Evolutionary conservation across 2,797 vertebrate genomes (phyloP).

Genomic region (Phoebastria nigripes): DNA sequence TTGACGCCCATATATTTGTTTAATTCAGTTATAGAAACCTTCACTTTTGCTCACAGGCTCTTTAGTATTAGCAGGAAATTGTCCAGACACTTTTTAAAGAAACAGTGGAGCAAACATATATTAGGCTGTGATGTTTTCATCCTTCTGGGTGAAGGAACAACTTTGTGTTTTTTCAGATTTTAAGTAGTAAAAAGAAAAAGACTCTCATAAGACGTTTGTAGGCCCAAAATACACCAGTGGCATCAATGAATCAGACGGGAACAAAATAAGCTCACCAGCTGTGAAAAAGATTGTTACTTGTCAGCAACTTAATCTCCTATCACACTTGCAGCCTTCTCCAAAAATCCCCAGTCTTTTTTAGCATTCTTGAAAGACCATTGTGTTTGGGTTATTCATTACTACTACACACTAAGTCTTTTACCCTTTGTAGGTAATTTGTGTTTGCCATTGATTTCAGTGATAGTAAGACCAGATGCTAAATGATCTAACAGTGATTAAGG

Average conservation of each 20-base stretch:
- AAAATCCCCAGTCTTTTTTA: not conserved
- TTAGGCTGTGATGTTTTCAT: not conserved
- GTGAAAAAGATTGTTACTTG: conserved; percentile 5
- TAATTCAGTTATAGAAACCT: not conserved
- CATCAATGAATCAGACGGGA: not conserved
- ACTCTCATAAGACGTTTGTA: not conserved
- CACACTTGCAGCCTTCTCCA: not conserved
- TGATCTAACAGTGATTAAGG: not conserved
- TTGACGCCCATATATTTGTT: not conserved
- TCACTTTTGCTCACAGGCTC: not conserved
- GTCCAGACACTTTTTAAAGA: not conserved
- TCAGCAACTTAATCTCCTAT: not conserved
- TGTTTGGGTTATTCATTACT: not conserved
- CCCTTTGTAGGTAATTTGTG: not conserved
- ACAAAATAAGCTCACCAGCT: not conserved
- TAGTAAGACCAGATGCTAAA: not conserved
- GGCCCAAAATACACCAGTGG: not conserved
- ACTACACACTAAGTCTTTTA: not conserved
- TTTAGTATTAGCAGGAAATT: not conserved
- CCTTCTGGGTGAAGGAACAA: not conserved
- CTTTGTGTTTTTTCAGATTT: not conserved
- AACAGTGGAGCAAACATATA: not conserved
- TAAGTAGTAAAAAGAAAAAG: not conserved
- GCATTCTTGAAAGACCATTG: not conserved
- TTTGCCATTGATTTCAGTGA: not conserved